Evolutionary conservation across 1,140 invertebrate species (phyloP), one percentile per base, ranked within the genome.

Genomic region (Apis laboriosa): DNA sequence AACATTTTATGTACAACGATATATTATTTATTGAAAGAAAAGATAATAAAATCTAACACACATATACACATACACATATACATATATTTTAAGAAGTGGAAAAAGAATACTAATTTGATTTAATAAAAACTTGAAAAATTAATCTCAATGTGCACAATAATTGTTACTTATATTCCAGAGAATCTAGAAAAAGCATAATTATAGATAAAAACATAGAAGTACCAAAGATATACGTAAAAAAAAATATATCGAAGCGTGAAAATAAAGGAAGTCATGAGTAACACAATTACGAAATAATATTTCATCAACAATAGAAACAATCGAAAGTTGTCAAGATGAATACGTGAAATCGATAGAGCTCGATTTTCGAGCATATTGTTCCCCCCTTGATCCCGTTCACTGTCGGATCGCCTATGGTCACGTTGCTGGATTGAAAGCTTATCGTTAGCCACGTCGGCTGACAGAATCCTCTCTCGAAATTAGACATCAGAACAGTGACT

Each of bases 401-500:
- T 34, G 80, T 77, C 43, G 80, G 72, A 66, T 77, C 80, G 73
- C 80, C 80, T n/a, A 64, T 63, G 78, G 83, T 56, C 55, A 43
- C 61, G 49, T 28, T 19, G 11, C 72, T 80, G 75, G 70, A 84
- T 84, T 68, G 77, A 84, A 74, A 72, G 76, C 64, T 72, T 75
- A 84, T 86, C 74, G 70, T 84, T 81, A 77, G 63, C 58, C 83
- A 60, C 68, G 70, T 82, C 61, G 71, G 7, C 78, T 64, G 78
- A 56, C 71, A 70, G 78, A 34, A 87, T 83, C 64, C 21, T 53
- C 72, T 67, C 73, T 60, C 34, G 86, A 85, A 88, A 84, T 88
- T 87, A 88, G 83, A 80, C 70, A 77, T 75, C 66, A 28, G 51
- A 75, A 83, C 75, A 56, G 75, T n/a, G n/a, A n/a, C n/a, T n/a